Evolutionary conservation across 2,113 vertebrate species (phyloP).

Genomic region (Ariopsis seemanni): DNA sequence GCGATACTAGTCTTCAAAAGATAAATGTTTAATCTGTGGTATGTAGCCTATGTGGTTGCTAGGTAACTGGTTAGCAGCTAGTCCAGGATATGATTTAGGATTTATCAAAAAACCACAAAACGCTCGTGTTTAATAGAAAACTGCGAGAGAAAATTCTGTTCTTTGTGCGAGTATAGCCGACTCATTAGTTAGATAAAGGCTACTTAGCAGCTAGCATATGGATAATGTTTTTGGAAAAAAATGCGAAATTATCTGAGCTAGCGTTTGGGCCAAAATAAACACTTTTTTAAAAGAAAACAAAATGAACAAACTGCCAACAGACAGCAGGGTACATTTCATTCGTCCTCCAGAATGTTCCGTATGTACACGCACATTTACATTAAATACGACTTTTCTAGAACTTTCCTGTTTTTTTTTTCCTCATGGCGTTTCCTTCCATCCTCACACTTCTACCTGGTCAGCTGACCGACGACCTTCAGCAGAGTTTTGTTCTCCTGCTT

Average conservation of each 20-base stretch:
- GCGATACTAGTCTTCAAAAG: background rate
- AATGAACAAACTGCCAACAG: no score
- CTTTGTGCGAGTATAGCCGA: background rate
- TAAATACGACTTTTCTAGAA: constrained; percentile 62
- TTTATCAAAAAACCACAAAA: background rate
- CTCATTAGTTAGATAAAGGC: background rate
- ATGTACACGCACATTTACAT: constrained; percentile 77
- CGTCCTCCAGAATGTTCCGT: constrained; percentile 15
- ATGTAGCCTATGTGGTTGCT: background rate
- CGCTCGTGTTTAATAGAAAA: background rate
- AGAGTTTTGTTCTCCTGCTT: constrained; percentile 99
- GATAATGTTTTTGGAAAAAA: background rate
- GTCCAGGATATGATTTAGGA: no score
- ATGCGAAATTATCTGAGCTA: background rate
- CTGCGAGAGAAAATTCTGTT: background rate
- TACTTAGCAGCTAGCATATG: constrained; percentile 7
- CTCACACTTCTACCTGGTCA: constrained; percentile 91
- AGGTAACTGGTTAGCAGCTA: background rate
- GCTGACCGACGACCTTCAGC: constrained; percentile 97
- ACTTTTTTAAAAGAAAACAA: background rate
- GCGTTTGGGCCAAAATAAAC: constrained; percentile 4
- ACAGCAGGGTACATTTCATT: background rate
- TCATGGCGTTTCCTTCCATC: background rate
- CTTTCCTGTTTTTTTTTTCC: background rate
- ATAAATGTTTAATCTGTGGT: background rate